A percentile compares a stretch with the other conserved stretches of the same genome.
These are phyloP conservation scores for Nebria ingens DNA, from an alignment of 1,140 invertebrate species.

Conservation along the genomic window DNA sequence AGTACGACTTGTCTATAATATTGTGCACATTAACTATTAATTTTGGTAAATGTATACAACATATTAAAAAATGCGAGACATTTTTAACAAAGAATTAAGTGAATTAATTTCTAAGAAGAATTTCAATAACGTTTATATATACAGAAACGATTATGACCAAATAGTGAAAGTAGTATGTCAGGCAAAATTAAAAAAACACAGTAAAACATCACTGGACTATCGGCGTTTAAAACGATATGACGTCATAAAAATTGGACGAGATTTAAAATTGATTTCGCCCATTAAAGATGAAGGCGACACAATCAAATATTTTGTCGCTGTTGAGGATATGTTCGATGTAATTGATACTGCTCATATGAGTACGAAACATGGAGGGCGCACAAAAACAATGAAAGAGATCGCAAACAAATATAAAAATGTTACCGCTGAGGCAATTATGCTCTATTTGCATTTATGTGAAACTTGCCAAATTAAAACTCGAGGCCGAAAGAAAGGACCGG, in stretches of 20 bases:
- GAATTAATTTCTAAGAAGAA: too few relatives aligned
- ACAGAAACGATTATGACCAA: too few relatives aligned
- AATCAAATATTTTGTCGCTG: constrained; percentile 15
- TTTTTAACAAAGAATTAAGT: too few relatives aligned
- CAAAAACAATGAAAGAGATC: constrained; percentile 20
- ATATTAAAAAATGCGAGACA: too few relatives aligned
- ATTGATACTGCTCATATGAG: constrained; percentile 21
- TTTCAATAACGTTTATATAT: too few relatives aligned
- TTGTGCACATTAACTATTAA: too few relatives aligned
- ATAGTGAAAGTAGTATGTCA: too few relatives aligned
- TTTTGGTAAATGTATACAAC: too few relatives aligned
- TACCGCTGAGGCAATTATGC: background rate
- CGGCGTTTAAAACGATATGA: background rate
- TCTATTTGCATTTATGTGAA: constrained; percentile 17
- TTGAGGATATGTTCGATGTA: constrained; percentile 23
- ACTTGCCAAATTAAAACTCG: constrained; percentile 18
- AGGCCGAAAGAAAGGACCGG: constrained; percentile 24
- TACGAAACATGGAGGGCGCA: constrained; percentile 24
- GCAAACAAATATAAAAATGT: constrained; percentile 22
- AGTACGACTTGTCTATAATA: too few relatives aligned
- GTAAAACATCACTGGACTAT: background rate
- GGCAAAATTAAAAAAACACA: too few relatives aligned
- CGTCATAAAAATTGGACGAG: background rate
- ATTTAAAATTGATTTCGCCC: constrained; percentile 10
- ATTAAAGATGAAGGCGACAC: background rate